Percentiles rank a stretch among this genome's conserved stretches.
These are phyloP conservation scores for Parotocinclus haroldoi DNA, from an alignment of 2,797 vertebrate genomes.

Conservation along the genomic window DNA sequence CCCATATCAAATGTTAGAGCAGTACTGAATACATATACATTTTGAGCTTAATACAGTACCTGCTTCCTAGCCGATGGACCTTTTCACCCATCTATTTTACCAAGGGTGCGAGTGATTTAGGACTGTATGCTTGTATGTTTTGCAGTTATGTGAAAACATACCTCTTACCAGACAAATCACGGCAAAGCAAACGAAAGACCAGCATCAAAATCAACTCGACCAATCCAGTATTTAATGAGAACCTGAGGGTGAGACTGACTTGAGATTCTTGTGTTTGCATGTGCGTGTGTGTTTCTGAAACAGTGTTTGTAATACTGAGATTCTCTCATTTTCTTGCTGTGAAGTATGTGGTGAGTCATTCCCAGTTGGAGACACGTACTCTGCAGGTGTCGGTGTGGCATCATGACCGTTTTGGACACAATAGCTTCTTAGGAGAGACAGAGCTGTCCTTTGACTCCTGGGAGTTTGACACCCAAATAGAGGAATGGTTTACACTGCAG, in stretches of 20 bases:
- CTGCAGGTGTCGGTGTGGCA: constrained; percentile 96
- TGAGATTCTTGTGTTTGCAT: not conserved
- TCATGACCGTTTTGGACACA: constrained; percentile 90
- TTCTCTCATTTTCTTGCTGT: not conserved
- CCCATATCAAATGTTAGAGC: too few relatives aligned
- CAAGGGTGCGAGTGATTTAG: not conserved
- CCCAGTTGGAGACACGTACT: constrained; percentile 90
- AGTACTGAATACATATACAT: too few relatives aligned
- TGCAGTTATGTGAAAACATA: constrained; percentile 94
- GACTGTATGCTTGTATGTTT: constrained; percentile 12
- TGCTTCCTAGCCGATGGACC: too few relatives aligned
- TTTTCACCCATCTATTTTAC: not conserved
- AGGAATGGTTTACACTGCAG: constrained; percentile 89
- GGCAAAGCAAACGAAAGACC: constrained; percentile 95
- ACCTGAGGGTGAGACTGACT: constrained; percentile 78
- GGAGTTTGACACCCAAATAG: constrained; percentile 87
- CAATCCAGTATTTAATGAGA: constrained; percentile 92
- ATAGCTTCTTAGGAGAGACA: constrained; percentile 94
- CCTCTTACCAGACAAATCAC: constrained; percentile 90
- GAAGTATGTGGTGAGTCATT: constrained; percentile 94
- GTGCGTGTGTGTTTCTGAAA: constrained; percentile 6
- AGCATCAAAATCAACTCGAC: constrained; percentile 88
- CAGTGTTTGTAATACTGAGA: not conserved
- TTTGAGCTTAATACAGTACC: not conserved
- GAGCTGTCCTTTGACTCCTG: constrained; percentile 93